A percentile compares a stretch with the other conserved stretches of the same genome.
These are phyloP conservation scores for Heteromormyrus szaboi DNA, from an alignment of 2,797 vertebrate genomes.

Conservation along the genomic window DNA sequence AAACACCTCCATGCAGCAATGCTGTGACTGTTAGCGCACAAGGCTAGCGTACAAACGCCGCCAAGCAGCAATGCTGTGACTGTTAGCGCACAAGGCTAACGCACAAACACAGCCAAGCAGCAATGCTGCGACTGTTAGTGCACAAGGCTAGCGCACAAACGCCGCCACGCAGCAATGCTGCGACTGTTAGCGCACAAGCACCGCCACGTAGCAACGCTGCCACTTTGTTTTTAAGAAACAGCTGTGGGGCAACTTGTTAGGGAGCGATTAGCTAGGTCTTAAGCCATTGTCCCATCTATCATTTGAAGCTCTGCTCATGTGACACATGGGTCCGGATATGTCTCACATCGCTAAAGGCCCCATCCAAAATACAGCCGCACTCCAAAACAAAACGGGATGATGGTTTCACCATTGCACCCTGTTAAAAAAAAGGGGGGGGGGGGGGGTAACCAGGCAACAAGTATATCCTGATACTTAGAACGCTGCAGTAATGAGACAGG, in stretches of 20 bases:
- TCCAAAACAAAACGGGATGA: not conserved
- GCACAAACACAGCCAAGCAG: not conserved
- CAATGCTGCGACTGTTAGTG: not conserved
- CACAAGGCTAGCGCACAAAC: not conserved
- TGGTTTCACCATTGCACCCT: not conserved
- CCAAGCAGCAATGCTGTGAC: not conserved
- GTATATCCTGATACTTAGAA: conserved; percentile 5
- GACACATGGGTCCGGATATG: not conserved
- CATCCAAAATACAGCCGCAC: not conserved
- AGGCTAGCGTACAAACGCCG: not conserved
- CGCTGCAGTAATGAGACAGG: conserved; percentile 27
- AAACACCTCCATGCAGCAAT: no score
- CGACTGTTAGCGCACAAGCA: not conserved
- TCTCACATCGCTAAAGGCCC: not conserved
- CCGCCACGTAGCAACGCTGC: not conserved
- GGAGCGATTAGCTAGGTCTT: not conserved
- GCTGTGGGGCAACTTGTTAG: not conserved
- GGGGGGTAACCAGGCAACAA: not conserved
- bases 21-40: not conserved
- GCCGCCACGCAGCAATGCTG: not conserved
- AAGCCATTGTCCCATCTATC: not conserved
- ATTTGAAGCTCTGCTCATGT: not conserved
- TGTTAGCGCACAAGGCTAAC: not conserved
- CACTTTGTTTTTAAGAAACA: not conserved
- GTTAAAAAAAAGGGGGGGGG: not conserved